Percentiles rank a stretch among this genome's conserved stretches.
These are phyloP conservation scores for Dicycla oo DNA, from an alignment of 2,888 invertebrate species.

Conservation along the genomic window DNA sequence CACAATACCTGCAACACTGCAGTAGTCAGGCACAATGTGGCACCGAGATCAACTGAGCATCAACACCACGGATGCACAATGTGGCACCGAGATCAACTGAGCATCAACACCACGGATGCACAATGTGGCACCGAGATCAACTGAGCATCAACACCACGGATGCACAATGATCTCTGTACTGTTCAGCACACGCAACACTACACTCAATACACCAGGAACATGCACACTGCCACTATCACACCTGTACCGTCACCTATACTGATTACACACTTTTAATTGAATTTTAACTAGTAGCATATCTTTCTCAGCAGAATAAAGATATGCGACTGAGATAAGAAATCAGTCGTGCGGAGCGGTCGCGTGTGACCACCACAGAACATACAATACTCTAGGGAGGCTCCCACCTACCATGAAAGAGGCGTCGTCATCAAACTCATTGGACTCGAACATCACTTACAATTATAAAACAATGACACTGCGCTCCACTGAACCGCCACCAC, in stretches of 20 bases:
- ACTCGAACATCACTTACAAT: conserved; percentile 63
- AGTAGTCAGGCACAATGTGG: conserved; percentile 19
- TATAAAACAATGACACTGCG: conserved; percentile 48
- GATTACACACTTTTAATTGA: conserved; percentile 33
- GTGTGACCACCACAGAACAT: conserved; percentile 13
- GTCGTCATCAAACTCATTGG: conserved; percentile 57
- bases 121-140: conserved; percentile 13
- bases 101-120: conserved; percentile 3
- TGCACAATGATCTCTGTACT: not conserved
- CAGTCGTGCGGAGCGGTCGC: not conserved
- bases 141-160: not conserved
- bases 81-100: conserved; percentile 1
- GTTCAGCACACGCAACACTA: not conserved
- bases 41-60: conserved; percentile 4
- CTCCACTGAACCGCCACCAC: conserved; percentile 40
- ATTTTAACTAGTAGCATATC: conserved; percentile 35
- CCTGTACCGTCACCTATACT: not conserved
- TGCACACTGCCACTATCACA: conserved; percentile 15
- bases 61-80: not conserved
- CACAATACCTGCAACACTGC: conserved; percentile 35
- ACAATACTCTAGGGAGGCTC: conserved; percentile 25
- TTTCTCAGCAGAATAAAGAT: conserved; percentile 19
- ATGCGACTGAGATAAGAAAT: conserved; percentile 18
- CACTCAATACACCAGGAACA: conserved; percentile 8
- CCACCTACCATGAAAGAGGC: conserved; percentile 66